Percentiles rank a stretch among this genome's conserved stretches.
phyloP scores from a whole-genome alignment of 2,888 invertebrate genomes.

The Brenthis ino region DNA sequence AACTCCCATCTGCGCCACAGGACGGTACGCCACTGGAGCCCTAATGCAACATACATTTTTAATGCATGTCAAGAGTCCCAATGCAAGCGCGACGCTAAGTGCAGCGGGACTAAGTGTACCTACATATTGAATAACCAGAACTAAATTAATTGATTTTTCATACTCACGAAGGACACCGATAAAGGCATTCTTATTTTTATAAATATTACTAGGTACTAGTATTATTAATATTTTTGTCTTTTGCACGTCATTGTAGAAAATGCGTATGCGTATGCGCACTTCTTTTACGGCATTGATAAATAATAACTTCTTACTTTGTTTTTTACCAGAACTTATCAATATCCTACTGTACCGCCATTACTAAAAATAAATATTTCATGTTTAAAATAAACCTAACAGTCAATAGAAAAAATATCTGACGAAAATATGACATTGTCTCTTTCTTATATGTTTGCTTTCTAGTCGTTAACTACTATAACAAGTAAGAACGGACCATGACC shows the following conservation, averaged over 20 bases:
- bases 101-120: slow-evolving; percentile 19
- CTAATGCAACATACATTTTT: slow-evolving; percentile 77
- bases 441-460: too few relatives aligned
- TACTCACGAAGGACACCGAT: not conserved
- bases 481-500: slow-evolving; percentile 25
- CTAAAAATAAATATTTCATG: too few relatives aligned
- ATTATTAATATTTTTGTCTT: too few relatives aligned
- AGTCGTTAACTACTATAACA: not conserved
- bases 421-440: too few relatives aligned
- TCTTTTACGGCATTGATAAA: too few relatives aligned
- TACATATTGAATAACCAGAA: slow-evolving; percentile 6
- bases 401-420: too few relatives aligned
- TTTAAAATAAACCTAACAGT: too few relatives aligned
- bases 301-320: too few relatives aligned
- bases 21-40: slow-evolving; percentile 57
- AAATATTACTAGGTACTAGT: not conserved
- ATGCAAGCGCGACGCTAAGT: slow-evolving; percentile 56
- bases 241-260: too few relatives aligned
- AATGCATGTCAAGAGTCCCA: slow-evolving; percentile 75
- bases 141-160: not conserved
- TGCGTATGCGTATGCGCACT: too few relatives aligned
- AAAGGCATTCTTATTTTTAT: not conserved
- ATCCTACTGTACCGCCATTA: too few relatives aligned
- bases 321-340: too few relatives aligned
- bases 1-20: slow-evolving; percentile 37